These are phyloP conservation scores for Pheosia tremula DNA, from an alignment of 2,888 invertebrate species.

Conservation along the genomic window DNA sequence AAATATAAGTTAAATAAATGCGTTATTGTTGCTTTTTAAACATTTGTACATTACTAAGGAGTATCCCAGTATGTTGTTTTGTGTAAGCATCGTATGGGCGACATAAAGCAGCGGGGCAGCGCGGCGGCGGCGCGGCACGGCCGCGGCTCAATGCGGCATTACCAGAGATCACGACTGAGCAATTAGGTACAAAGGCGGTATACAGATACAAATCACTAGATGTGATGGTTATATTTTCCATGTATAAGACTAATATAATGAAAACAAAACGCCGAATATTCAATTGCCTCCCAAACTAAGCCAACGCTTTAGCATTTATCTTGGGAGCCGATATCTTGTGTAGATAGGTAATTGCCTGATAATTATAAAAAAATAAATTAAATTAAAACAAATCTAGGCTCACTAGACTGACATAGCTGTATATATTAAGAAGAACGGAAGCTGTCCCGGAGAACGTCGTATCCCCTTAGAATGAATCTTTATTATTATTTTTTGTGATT, in stretches of 20 bases:
- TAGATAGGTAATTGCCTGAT: too few relatives aligned
- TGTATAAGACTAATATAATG: neutral
- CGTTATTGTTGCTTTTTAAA: neutral
- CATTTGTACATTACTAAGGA: neutral
- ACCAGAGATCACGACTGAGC: conserved; percentile 44
- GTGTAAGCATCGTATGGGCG: neutral
- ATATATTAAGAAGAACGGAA: too few relatives aligned
- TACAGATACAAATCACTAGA: conserved; percentile 31
- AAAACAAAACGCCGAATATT: too few relatives aligned
- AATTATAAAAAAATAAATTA: too few relatives aligned
- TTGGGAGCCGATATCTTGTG: too few relatives aligned
- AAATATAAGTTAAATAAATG: neutral
- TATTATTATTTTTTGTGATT: too few relatives aligned
- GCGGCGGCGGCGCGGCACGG: conserved; percentile 15
- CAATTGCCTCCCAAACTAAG: too few relatives aligned
- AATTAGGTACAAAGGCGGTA: conserved; percentile 46
- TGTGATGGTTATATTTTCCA: conserved; percentile 6
- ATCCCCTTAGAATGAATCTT: too few relatives aligned
- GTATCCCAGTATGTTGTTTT: neutral
- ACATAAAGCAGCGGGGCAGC: conserved; percentile 6
- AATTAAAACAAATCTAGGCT: too few relatives aligned
- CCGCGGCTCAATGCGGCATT: conserved; percentile 42
- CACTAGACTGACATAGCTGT: too few relatives aligned
- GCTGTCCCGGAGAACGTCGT: too few relatives aligned
- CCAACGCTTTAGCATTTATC: too few relatives aligned